Conservation (phyloP, 2,113 vertebrate genomes). For the Lagopus muta region DNA sequence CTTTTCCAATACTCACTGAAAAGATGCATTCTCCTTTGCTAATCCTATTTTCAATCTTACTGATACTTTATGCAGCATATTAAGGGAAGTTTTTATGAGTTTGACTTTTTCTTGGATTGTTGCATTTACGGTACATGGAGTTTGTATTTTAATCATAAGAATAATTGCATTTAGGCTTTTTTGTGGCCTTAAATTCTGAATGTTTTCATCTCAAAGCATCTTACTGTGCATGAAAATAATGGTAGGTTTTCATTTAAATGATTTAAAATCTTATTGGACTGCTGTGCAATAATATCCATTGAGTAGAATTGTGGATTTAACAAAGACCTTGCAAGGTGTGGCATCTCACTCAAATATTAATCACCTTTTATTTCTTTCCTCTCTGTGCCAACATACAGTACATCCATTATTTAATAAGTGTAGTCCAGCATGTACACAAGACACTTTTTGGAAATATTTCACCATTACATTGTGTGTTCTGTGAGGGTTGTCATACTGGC, state of each 20-base stretch:
- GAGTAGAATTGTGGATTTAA: neutral
- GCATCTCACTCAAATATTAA: conserved; percentile 13
- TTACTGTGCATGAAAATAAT: neutral
- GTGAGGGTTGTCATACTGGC: neutral
- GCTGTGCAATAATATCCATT: neutral
- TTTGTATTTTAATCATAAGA: neutral
- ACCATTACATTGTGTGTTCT: neutral
- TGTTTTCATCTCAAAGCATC: neutral
- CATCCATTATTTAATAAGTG: conserved; percentile 15
- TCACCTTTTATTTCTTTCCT: neutral
- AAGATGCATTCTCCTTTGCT: neutral
- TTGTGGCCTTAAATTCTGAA: neutral
- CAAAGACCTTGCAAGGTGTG: neutral
- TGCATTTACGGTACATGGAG: neutral
- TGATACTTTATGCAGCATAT: neutral
- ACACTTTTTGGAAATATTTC: neutral
- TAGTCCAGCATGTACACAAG: neutral
- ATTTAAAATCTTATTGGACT: neutral
- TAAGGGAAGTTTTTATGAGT: conserved; percentile 16
- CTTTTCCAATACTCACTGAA: conserved; percentile 18
- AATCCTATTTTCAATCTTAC: conserved; percentile 12
- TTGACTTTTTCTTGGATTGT: neutral
- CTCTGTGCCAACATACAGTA: neutral
- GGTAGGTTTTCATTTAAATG: neutral
- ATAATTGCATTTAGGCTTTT: neutral